Evolutionary conservation across 2,888 invertebrate genomes (phyloP).

Genomic region (Tinea pellionella): DNA sequence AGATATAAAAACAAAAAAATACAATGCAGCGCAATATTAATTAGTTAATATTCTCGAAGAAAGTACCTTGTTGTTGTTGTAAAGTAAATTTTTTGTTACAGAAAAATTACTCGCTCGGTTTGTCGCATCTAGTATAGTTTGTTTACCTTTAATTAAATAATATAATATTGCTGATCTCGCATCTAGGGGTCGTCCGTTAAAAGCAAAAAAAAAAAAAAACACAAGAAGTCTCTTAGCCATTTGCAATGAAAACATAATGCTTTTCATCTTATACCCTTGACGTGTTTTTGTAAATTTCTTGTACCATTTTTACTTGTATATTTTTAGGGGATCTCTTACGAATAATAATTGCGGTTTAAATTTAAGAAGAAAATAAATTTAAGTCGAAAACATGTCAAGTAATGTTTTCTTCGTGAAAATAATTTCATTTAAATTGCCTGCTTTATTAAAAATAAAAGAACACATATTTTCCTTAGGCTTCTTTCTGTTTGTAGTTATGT

Average conservation of each 20-base stretch:
- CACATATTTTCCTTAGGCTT: too few species aligned
- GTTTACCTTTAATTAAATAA: constrained; percentile 33
- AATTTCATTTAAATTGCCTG: too few species aligned
- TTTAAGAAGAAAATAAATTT: too few species aligned
- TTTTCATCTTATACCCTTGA: neutral
- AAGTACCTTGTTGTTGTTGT: neutral
- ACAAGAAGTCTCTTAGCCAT: neutral
- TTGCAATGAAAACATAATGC: constrained; percentile 5
- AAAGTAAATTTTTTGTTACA: neutral
- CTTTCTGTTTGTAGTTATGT: too few species aligned
- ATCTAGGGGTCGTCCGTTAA: neutral
- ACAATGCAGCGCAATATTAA: neutral
- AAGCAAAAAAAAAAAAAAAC: neutral
- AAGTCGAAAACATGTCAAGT: too few species aligned
- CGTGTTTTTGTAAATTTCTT: neutral
- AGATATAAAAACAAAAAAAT: too few species aligned
- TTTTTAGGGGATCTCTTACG: too few species aligned
- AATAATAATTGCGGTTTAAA: too few species aligned
- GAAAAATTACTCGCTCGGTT: neutral
- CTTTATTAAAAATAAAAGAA: too few species aligned
- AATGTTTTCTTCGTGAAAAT: too few species aligned
- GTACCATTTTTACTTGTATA: neutral
- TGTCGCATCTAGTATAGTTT: constrained; percentile 17
- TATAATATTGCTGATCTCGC: constrained; percentile 15
- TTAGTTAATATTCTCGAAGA: neutral